Evolutionary conservation across 2,113 vertebrate species (phyloP), one percentile per base, ranked within the genome.

Genomic region (Hemibagrus wyckioides): DNA sequence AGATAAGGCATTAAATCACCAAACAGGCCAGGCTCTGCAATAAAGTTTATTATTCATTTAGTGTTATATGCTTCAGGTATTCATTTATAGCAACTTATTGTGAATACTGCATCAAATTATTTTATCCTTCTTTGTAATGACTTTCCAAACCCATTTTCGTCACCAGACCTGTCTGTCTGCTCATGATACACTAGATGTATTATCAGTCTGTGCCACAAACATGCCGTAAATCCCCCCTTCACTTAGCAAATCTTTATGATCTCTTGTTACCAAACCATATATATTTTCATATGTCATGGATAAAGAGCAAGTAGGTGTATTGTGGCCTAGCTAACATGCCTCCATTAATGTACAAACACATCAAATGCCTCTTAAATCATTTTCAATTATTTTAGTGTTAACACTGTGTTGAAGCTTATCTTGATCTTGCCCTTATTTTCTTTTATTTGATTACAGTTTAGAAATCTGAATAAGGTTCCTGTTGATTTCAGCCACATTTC

Each of bases 401-500:
- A 54, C 23, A 4, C 13, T 65, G 75, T n/a, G 10, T 44, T 33
- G 19, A 67, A 44, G 25, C 57, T 56, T 25, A 21, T 86, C 65
- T 61, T 44, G n/a, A 44, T 36, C 15, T 50, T 48, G 65, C 1
- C 61, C n/a, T 82, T 44, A 56, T n/a, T 75, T 82, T 14, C 52
- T 56, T 87, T 67, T 80, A 89, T 86, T 91, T 86, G 3, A 11
- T 94, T 82, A 96, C 50, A 97, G 92, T 89, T 90, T 96, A 61
- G 96, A 93, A 76, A 94, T 92, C 90, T 96, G 96, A 90, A 97
- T 93, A 57, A 97, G 93, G 93, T 96, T 95, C 89, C 83, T 93
- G 92, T 90, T 96, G 92, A 97, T 96, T 91, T 97, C 96, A 2
- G 95, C 89, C 36, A 97, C 90, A 0, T 95, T 97, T 83, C 94